Percentiles rank a stretch among this genome's conserved stretches.
Evolutionary conservation across 2,888 invertebrate species (phyloP).

Genomic region (Hofmannophila pseudospretella): DNA sequence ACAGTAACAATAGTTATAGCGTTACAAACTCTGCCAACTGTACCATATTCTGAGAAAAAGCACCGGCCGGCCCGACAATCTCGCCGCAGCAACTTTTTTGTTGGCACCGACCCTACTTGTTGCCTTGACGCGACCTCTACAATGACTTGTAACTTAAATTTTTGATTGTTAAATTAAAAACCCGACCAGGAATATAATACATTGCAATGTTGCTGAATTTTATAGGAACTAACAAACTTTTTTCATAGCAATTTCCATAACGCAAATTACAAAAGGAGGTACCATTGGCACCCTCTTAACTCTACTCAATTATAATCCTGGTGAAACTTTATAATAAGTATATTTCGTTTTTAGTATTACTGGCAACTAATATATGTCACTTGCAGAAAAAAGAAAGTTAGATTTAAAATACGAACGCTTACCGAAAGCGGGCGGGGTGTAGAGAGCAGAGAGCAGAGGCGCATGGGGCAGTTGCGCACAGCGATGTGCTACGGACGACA

Average conservation of each 20-base stretch:
- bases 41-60: conserved; percentile 1
- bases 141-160: background rate
- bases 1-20: no score
- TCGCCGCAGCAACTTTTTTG: conserved; percentile 7
- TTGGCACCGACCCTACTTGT: conserved; percentile 11
- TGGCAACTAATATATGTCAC: background rate
- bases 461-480: conserved; percentile 54
- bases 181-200: no score
- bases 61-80: background rate
- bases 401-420: conserved; percentile 12
- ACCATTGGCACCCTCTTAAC: no score
- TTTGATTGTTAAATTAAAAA: no score
- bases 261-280: no score
- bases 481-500: conserved; percentile 50
- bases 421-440: conserved; percentile 20
- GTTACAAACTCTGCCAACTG: background rate
- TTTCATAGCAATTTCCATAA: no score
- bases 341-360: no score
- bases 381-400: conserved; percentile 9
- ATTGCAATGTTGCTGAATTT: no score
- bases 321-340: no score
- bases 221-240: no score
- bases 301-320: no score
- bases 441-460: conserved; percentile 24
- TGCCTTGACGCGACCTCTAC: conserved; percentile 4